phyloP scores from a whole-genome alignment of 2,113 vertebrate species.

The mouse (Mus musculus) region DNA sequence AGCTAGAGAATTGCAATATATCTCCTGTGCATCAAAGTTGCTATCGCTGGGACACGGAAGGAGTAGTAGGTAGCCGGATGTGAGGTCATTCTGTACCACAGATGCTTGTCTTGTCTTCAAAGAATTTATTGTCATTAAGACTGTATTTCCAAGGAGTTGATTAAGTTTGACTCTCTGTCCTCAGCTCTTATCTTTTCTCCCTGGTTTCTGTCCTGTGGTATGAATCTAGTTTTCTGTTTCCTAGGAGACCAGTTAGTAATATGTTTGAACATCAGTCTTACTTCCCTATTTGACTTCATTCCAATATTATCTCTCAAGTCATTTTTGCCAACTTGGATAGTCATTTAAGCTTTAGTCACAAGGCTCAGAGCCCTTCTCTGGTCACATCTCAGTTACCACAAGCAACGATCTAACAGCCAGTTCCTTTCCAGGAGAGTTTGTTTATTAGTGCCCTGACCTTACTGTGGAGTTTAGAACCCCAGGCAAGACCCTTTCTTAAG shows the following conservation, averaged over 20 bases:
- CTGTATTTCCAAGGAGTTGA: background rate
- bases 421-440: background rate
- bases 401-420: background rate
- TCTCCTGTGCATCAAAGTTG: background rate
- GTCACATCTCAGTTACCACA: too few species aligned
- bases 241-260: background rate
- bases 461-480: background rate
- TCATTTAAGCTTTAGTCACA: background rate
- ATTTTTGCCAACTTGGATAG: background rate
- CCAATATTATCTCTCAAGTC: background rate
- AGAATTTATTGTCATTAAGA: background rate
- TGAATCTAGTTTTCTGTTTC: background rate
- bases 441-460: background rate
- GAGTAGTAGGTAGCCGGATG: background rate
- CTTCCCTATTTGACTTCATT: conserved; percentile 45
- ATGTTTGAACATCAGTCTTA: background rate
- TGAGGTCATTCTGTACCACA: background rate
- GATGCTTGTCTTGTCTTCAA: background rate
- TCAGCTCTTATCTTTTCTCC: background rate
- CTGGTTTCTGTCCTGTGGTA: background rate
- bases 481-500: background rate
- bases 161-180: background rate
- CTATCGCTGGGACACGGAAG: background rate
- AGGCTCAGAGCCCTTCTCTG: background rate
- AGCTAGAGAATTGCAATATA: background rate